A percentile compares a stretch with the other conserved stretches of the same genome.
Evolutionary conservation across 2,797 vertebrate species (phyloP).

Genomic region (Paramormyrops hopkinsi): DNA sequence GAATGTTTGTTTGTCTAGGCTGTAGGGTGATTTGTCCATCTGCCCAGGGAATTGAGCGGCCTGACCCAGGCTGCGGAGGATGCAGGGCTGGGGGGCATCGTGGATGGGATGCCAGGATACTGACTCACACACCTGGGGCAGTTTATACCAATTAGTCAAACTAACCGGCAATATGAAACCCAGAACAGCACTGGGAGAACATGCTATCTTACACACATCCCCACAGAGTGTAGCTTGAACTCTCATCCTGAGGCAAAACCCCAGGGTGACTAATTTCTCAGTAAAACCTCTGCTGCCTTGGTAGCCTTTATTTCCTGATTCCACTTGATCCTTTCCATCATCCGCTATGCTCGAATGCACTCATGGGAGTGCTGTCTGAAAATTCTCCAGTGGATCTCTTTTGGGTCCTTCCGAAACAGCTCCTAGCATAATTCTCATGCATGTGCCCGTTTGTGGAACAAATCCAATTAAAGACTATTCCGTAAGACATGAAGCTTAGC

Average conservation of each 20-base stretch:
- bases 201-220: background rate
- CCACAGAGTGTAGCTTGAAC: background rate
- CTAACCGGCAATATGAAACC: background rate
- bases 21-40: background rate
- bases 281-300: background rate
- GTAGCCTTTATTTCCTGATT: background rate
- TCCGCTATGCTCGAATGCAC: background rate
- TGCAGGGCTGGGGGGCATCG: background rate
- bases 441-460: background rate
- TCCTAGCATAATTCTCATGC: background rate
- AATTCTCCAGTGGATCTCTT: background rate
- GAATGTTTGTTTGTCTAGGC: background rate
- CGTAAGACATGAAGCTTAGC: background rate
- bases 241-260: background rate
- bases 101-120: background rate
- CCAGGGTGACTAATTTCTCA: background rate
- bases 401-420: background rate
- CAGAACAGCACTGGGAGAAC: background rate
- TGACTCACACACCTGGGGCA: background rate
- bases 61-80: background rate
- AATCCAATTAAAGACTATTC: background rate
- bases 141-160: background rate
- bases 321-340: background rate
- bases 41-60: background rate
- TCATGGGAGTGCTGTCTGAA: background rate